Conservation (phyloP, 2,888 invertebrate species). For the Melanostoma mellinum region DNA sequence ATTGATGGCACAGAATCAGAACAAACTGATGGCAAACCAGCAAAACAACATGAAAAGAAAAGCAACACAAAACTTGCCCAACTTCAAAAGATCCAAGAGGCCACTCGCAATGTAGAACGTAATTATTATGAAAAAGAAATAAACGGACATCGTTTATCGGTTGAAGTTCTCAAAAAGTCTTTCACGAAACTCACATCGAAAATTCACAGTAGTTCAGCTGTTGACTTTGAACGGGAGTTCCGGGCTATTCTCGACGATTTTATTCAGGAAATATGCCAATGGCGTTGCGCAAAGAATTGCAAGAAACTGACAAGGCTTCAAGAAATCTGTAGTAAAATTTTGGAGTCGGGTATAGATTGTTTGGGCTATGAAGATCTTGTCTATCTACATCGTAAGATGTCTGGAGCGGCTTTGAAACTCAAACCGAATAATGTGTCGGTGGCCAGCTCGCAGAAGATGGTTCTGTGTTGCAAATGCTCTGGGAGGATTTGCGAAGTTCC, state of each 20-base stretch:
- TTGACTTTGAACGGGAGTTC: constrained; percentile 77
- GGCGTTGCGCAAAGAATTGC: constrained; percentile 76
- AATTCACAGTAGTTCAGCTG: constrained; percentile 73
- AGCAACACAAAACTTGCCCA: constrained; percentile 18
- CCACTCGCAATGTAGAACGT: constrained; percentile 25
- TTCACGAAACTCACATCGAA: constrained; percentile 51
- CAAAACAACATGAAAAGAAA: constrained; percentile 7
- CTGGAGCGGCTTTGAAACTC: constrained; percentile 77
- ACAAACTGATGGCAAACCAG: neutral
- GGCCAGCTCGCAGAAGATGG: constrained; percentile 13
- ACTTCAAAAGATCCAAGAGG: constrained; percentile 16
- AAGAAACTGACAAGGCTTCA: constrained; percentile 75
- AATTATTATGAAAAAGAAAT: constrained; percentile 51
- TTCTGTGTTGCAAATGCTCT: constrained; percentile 78
- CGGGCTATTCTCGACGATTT: constrained; percentile 77
- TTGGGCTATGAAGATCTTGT: constrained; percentile 77
- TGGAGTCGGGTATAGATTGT: constrained; percentile 77
- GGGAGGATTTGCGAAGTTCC: constrained; percentile 75
- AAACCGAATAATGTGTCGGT: constrained; percentile 71
- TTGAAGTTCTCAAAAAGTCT: constrained; percentile 45
- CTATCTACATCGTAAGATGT: constrained; percentile 79
- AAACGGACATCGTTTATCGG: constrained; percentile 54
- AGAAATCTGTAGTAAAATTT: constrained; percentile 78
- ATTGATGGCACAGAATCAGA: no score
- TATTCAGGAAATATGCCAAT: constrained; percentile 77